Evolutionary conservation across 2,888 invertebrate species (phyloP).

Genomic region (Zygothrica quintamaculata): DNA sequence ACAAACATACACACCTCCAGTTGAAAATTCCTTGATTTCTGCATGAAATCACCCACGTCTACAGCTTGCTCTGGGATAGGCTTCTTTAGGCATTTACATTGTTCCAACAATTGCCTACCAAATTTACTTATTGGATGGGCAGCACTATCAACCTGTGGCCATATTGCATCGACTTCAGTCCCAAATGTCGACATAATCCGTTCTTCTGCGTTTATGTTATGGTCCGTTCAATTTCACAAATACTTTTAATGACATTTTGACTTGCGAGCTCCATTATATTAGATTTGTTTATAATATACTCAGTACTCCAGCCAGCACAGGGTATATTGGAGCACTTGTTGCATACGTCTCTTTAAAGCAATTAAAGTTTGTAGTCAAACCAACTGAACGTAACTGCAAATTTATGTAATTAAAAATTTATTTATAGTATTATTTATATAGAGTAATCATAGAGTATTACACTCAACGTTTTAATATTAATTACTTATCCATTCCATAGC

Average conservation of each 20-base stretch:
- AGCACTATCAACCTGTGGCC: conserved; percentile 42
- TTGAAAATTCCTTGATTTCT: conserved; percentile 72
- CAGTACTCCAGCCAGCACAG: conserved; percentile 5
- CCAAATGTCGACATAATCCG: conserved; percentile 76
- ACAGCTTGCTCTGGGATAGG: too few species aligned
- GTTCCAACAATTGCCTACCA: conserved; percentile 58
- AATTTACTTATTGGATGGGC: conserved; percentile 55
- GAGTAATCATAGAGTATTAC: too few species aligned
- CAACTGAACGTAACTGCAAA: too few species aligned
- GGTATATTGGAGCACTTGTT: conserved; percentile 7
- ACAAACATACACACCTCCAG: conserved; percentile 73
- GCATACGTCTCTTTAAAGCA: conserved; percentile 1
- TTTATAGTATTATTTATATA: too few species aligned
- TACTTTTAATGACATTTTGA: conserved; percentile 23
- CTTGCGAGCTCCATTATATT: conserved; percentile 20
- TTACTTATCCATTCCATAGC: too few species aligned
- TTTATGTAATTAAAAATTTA: too few species aligned
- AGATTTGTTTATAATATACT: conserved; percentile 17
- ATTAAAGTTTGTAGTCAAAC: too few species aligned
- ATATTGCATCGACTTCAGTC: conserved; percentile 66
- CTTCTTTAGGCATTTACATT: conserved; percentile 61
- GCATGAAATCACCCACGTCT: conserved; percentile 63
- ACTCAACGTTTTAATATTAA: too few species aligned
- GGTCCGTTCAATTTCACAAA: conserved; percentile 41
- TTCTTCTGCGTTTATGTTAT: background rate